Evolutionary conservation across 2,113 vertebrate genomes (phyloP).

Genomic region (Perca flavescens): DNA sequence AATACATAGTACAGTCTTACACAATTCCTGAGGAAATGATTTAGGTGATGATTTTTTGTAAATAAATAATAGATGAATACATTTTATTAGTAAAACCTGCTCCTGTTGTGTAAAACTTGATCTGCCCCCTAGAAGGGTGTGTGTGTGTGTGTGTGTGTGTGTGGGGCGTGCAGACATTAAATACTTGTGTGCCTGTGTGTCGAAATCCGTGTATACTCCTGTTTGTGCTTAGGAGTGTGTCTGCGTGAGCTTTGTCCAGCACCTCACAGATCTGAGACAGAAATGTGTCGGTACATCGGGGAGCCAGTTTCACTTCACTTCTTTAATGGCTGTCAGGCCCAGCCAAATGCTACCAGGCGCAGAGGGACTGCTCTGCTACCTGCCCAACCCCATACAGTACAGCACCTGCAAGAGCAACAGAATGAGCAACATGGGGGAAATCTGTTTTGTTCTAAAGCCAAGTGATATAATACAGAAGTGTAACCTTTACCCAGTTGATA

Average conservation of each 20-base stretch:
- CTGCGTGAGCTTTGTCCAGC: slow-evolving; percentile 21
- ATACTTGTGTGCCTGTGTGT: not conserved
- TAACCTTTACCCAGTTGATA: not conserved
- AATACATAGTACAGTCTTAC: too few species aligned
- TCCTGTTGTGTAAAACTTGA: too few species aligned
- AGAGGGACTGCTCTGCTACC: slow-evolving; percentile 13
- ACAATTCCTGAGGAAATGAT: too few species aligned
- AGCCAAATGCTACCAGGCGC: slow-evolving; percentile 7
- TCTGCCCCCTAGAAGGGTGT: too few species aligned
- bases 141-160: too few species aligned
- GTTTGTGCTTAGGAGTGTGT: not conserved
- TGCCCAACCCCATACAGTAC: not conserved
- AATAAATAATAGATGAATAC: too few species aligned
- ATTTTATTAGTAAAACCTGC: too few species aligned
- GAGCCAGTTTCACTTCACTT: slow-evolving; percentile 33
- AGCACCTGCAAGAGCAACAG: not conserved
- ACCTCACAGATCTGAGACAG: slow-evolving; percentile 37
- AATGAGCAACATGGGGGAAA: not conserved
- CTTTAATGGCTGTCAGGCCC: slow-evolving; percentile 13
- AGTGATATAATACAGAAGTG: not conserved
- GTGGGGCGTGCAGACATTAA: not conserved
- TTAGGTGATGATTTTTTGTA: too few species aligned
- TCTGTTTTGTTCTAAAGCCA: not conserved
- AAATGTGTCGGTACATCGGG: slow-evolving; percentile 51
- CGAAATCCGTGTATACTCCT: not conserved